Evolutionary conservation across 2,888 invertebrate genomes (phyloP).

Genomic region (Harpalus rufipes): DNA sequence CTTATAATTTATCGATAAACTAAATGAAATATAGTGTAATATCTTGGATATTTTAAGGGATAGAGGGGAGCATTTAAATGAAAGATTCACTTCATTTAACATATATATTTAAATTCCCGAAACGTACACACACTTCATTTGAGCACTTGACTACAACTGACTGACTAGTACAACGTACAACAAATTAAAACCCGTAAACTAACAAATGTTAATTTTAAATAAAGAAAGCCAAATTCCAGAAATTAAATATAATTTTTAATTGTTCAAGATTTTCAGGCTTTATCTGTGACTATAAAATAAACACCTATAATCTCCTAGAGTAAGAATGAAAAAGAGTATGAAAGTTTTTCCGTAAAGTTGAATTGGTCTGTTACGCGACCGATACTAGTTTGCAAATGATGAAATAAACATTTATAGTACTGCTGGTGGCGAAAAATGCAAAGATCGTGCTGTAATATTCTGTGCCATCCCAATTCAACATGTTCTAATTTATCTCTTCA

Average conservation of each 20-base stretch:
- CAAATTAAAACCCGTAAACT: no score
- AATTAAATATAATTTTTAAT: background rate
- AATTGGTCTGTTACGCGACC: background rate
- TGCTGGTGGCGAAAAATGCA: background rate
- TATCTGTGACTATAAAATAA: background rate
- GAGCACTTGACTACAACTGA: no score
- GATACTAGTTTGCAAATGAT: conserved; percentile 37
- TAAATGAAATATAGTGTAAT: no score
- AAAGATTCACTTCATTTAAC: no score
- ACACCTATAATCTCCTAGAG: background rate
- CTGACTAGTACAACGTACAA: no score
- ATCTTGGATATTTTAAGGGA: no score
- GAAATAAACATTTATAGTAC: conserved; percentile 35
- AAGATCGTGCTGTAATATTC: background rate
- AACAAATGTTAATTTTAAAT: no score
- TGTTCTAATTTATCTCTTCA: background rate
- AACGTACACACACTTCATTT: no score
- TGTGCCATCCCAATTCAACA: background rate
- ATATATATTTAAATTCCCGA: no score
- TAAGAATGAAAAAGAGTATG: background rate
- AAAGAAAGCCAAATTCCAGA: background rate
- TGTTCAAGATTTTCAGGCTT: background rate
- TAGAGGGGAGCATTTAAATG: no score
- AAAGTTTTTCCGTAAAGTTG: conserved; percentile 12
- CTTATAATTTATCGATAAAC: no score